Percentiles rank a stretch among this genome's conserved stretches.
Conservation (phyloP, 2,113 vertebrate species). For the Plecturocebus donacophilus region DNA sequence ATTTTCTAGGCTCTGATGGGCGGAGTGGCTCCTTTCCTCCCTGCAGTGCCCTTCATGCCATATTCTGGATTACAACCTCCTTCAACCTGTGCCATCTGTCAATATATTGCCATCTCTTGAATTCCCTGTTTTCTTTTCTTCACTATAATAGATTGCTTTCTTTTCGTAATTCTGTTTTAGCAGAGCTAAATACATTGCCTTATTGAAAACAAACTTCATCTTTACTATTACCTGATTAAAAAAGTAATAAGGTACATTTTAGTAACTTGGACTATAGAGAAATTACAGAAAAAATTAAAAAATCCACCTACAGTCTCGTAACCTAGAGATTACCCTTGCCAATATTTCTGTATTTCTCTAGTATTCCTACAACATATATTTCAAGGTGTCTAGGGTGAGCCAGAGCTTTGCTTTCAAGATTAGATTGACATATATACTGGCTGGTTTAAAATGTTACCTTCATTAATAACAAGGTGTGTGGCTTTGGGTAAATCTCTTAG, state of each 20-base stretch:
- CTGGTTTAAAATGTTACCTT: background rate
- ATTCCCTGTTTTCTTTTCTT: background rate
- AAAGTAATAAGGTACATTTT: background rate
- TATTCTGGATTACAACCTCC: background rate
- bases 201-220: background rate
- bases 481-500: background rate
- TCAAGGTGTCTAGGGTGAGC: background rate
- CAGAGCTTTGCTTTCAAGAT: background rate
- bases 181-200: background rate
- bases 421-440: background rate
- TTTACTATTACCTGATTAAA: background rate
- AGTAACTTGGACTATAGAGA: background rate
- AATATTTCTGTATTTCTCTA: background rate
- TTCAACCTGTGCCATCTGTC: background rate
- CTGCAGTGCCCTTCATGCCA: background rate
- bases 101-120: background rate
- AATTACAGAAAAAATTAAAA: background rate
- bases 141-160: background rate
- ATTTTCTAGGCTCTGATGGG: background rate
- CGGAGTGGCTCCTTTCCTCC: background rate
- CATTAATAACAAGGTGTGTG: background rate
- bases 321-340: background rate
- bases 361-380: background rate
- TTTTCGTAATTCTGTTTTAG: background rate
- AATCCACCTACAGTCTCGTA: background rate